Base-by-base conservation (phyloP, 2,888 invertebrate genomes). In the Agonopterix subpropinquella region DNA sequence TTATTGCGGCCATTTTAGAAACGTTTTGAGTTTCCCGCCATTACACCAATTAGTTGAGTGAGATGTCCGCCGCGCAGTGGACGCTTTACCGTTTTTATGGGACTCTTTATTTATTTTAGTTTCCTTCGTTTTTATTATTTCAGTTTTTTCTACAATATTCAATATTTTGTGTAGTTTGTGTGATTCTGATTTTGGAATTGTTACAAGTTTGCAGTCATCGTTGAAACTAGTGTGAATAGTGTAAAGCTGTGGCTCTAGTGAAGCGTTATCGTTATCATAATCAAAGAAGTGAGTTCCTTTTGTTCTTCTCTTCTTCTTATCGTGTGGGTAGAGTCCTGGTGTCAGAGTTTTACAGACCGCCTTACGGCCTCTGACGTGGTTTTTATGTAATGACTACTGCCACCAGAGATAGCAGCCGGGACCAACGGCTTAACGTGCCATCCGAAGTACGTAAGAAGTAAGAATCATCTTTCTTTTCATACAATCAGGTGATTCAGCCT, bases 21-120 rank as follows among this genome's bases (percentile, higher is more conserved):
- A 61, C 70, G 69, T 75, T 80, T 77, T 67, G 72, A 73, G 70
- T 80, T 83, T 80, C 80, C 82, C 79, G 78, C 85, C 79, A 85
- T 86, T 85, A 83, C 50, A 75, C 61, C 84, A 85, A 87, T 87
- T 87, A 87, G 87, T 87, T 86, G 87, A 87, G 82, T 86, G 86
- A 87, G 84, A 86, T 82, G 83, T 87, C 87, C 86, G 82, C 75
- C 53, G 57, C 63, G 49, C 74, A 58, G 70, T 73, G 80, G 80
- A 81, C 83, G 85, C 64, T 67, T 28, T 65, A 73, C 62, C 62
- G 66, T 69, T 80, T 83, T 82, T 82, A 82, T 78, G 76, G 56
- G 65, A 62, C 56, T 63, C 64, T 74, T 71, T 73, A 67, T 69
- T 73, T 65, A 67, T 36, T 43, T 37, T 11, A 50, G 41, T 46